Evolutionary conservation across 2,797 vertebrate species (phyloP).

Genomic region (Mionectes olivaceus): DNA sequence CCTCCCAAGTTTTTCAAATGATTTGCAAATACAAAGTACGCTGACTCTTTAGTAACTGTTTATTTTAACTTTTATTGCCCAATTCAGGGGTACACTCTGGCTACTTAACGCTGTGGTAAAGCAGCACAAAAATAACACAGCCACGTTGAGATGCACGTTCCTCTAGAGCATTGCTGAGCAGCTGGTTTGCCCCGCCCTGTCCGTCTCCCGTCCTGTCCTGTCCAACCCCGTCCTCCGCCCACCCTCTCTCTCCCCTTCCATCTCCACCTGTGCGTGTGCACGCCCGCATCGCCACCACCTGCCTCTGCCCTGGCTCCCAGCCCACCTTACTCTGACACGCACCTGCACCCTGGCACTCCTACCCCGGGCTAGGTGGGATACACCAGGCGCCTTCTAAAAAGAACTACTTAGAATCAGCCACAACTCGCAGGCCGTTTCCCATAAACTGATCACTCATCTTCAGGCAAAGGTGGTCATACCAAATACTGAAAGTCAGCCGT

Average conservation of each 20-base stretch:
- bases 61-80: slow-evolving; percentile 63
- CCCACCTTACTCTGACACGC: background rate
- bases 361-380: background rate
- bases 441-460: background rate
- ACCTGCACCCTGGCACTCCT: background rate
- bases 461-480: background rate
- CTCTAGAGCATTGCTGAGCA: slow-evolving; percentile 6
- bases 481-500: background rate
- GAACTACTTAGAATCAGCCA: background rate
- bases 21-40: slow-evolving; percentile 26
- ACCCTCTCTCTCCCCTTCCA: background rate
- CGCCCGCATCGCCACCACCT: background rate
- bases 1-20: slow-evolving; percentile 17
- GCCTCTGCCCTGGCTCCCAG: background rate
- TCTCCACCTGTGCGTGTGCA: background rate
- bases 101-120: slow-evolving; percentile 44
- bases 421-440: background rate
- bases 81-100: slow-evolving; percentile 55
- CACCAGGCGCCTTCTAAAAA: background rate
- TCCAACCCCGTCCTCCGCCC: background rate
- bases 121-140: slow-evolving; percentile 51
- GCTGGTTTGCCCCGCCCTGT: background rate
- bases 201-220: background rate
- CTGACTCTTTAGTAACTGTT: slow-evolving; percentile 31
- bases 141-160: slow-evolving; percentile 12